Conservation (phyloP, 2,113 vertebrate species). For the Pygoscelis adeliae region DNA sequence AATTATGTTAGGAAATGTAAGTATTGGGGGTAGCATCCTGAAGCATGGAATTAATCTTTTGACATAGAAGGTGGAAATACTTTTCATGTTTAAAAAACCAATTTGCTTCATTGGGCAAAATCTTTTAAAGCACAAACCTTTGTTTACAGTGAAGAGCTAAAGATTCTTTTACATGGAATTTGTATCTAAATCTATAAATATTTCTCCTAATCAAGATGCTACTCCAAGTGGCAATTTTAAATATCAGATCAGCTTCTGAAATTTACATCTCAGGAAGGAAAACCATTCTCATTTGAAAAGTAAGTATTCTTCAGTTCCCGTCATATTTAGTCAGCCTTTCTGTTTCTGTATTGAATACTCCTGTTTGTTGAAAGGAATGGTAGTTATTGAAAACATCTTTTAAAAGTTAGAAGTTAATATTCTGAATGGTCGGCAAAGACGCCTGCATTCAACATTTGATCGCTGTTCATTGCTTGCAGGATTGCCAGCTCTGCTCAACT, state of each 20-base stretch:
- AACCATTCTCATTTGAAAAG: background rate
- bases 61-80: background rate
- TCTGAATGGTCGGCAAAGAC: background rate
- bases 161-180: background rate
- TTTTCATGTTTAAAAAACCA: background rate
- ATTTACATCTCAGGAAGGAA: background rate
- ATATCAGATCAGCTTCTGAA: background rate
- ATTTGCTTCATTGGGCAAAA: background rate
- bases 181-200: background rate
- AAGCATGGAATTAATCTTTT: background rate
- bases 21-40: background rate
- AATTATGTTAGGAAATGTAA: background rate
- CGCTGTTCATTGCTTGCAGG: background rate
- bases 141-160: background rate
- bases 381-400: background rate
- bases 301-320: background rate
- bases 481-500: background rate
- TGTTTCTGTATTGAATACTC: background rate
- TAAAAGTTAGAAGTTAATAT: background rate
- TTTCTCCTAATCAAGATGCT: background rate
- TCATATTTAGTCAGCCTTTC: background rate
- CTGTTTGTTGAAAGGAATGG: background rate
- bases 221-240: background rate
- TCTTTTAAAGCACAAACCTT: background rate
- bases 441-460: background rate